Conservation (phyloP, 2,888 invertebrate species). For the Marronus borbonicus region DNA sequence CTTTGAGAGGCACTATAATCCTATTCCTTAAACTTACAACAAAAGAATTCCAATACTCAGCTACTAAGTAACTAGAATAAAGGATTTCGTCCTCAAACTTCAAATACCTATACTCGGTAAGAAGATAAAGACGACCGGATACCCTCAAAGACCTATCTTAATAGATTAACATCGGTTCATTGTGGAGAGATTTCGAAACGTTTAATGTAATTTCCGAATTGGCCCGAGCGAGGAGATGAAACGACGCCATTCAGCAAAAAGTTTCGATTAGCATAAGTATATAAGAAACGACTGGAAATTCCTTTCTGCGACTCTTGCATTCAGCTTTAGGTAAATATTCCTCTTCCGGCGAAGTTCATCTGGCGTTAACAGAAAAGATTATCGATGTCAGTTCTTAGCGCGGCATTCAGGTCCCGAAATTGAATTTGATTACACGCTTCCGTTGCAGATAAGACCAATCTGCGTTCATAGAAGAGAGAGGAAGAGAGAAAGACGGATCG, state of each 20-base stretch:
- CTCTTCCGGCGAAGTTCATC: conserved; percentile 19
- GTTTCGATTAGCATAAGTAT: conserved; percentile 26
- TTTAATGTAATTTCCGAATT: neutral
- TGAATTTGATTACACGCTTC: conserved; percentile 63
- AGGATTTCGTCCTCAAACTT: too few species aligned
- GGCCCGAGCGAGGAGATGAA: neutral
- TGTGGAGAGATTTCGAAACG: too few species aligned
- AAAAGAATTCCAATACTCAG: too few species aligned
- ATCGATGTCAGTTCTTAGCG: conserved; percentile 60
- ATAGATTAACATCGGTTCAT: too few species aligned
- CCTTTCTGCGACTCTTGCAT: conserved; percentile 30
- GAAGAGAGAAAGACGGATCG: conserved; percentile 13
- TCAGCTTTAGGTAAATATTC: conserved; percentile 33
- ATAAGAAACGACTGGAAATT: conserved; percentile 22
- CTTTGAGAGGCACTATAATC: too few species aligned
- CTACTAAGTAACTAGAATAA: too few species aligned
- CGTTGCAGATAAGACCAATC: conserved; percentile 62
- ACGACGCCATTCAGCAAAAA: conserved; percentile 17
- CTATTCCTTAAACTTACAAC: too few species aligned
- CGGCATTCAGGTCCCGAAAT: conserved; percentile 58
- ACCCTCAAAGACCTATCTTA: too few species aligned
- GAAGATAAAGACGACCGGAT: too few species aligned
- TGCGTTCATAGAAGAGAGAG: conserved; percentile 52
- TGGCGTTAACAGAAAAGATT: conserved; percentile 57
- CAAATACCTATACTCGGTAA: too few species aligned